These are phyloP conservation scores for Pseudomyrmex gracilis DNA, from an alignment of 1,140 invertebrate genomes.

Conservation along the genomic window DNA sequence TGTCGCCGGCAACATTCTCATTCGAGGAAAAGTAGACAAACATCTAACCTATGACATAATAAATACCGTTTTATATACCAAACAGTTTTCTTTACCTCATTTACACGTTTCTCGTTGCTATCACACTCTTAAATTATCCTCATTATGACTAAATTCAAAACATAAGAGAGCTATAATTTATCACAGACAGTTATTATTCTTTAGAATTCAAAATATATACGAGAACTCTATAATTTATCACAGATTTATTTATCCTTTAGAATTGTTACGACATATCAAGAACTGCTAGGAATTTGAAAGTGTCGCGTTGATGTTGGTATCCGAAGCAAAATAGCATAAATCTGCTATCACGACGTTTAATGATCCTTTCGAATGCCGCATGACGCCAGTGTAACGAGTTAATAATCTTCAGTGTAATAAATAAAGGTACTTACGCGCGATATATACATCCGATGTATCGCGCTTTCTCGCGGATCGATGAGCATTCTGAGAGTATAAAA, in stretches of 20 bases:
- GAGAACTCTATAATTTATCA: too few species aligned
- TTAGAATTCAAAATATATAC: too few species aligned
- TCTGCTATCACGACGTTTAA: not conserved
- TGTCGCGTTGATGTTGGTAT: not conserved
- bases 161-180: too few species aligned
- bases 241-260: too few species aligned
- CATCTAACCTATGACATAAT: not conserved
- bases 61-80: not conserved
- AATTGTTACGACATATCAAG: too few species aligned
- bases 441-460: not conserved
- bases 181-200: too few species aligned
- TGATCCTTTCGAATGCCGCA: not conserved
- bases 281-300: not conserved
- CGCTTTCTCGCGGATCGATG: not conserved
- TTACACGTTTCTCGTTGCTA: not conserved
- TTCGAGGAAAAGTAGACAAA: not conserved
- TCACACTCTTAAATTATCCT: too few species aligned
- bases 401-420: slow-evolving; percentile 21
- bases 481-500: not conserved
- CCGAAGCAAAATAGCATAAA: slow-evolving; percentile 6
- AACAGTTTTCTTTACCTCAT: not conserved
- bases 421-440: slow-evolving; percentile 1
- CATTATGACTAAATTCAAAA: too few species aligned
- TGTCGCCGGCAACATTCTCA: slow-evolving; percentile 1
- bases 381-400: slow-evolving; percentile 18